phyloP scores from a whole-genome alignment of 2,797 vertebrate genomes.

The Parauchenoglanis punctatus region DNA sequence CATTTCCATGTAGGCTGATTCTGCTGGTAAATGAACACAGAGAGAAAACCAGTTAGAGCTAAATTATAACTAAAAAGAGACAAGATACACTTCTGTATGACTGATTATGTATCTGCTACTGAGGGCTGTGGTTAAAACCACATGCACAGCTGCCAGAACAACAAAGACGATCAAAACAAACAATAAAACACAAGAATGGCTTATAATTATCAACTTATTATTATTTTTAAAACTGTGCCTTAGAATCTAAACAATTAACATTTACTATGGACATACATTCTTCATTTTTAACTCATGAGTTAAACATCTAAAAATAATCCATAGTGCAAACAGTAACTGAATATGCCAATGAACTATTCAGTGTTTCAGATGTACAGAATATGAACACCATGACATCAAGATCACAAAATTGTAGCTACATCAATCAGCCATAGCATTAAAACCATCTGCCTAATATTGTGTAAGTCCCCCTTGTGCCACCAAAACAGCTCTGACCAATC shows the following conservation, averaged over 20 bases:
- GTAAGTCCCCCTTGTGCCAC: no score
- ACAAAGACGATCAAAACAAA: background rate
- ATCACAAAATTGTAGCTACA: no score
- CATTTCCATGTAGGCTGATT: slow-evolving; percentile 65
- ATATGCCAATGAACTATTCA: background rate
- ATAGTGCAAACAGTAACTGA: background rate
- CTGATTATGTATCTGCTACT: background rate
- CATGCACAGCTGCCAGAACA: background rate
- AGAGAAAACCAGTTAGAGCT: slow-evolving; percentile 39
- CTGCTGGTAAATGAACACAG: slow-evolving; percentile 52
- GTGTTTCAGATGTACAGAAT: background rate
- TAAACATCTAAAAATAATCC: background rate
- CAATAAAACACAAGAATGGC: slow-evolving; percentile 1
- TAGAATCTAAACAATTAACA: background rate
- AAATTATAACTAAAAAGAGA: background rate
- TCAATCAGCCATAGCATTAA: no score
- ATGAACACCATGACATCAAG: background rate
- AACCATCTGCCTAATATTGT: no score
- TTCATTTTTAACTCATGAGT: background rate
- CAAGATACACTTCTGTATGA: background rate
- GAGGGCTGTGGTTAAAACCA: slow-evolving; percentile 31
- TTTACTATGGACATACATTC: background rate
- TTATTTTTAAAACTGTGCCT: background rate
- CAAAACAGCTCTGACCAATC: no score
- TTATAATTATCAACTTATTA: background rate